Evolutionary conservation across 2,888 invertebrate species (phyloP), one percentile per base, ranked within the genome.

Genomic region (Pollenia angustigena): DNA sequence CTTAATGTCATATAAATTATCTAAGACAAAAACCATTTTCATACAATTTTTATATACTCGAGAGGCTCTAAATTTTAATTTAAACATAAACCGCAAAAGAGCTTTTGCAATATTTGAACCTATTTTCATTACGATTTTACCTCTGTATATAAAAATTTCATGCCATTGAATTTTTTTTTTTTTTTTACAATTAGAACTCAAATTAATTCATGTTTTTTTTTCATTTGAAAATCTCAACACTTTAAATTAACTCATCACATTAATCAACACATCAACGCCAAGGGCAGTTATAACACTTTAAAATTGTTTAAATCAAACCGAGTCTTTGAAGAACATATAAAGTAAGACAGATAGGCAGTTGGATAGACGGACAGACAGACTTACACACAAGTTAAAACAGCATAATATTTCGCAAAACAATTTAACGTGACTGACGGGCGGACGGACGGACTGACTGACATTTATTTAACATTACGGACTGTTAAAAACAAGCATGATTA

Each of bases 161-260:
- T 54, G 40, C 0, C 32, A 58, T 40, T 12, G 14, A 18, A 16
- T 11, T n/a, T 16, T 44, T 3, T 62, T n/a, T 3, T 62, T n/a
- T 1, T n/a, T 62, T 23, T 32, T 14, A n/a, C 1, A 23, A 60
- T n/a, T 71, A 80, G 44, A 71, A 71, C 60, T 79, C 23, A 50
- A 62, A 42, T 46, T 48, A 48, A 52, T 62, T 16, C n/a, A 62
- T 32, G 23, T 32, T 32, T 32, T 32, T 32, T 48, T 71, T 64
- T 79, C 42, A 18, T 72, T 80, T 72, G 52, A 58, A 78, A 76
- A 81, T 74, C 76, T 78, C 81, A 85, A 81, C 76, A 81, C 85
- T 81, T 85, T 82, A 85, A 85, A 85, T 85, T 85, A 85, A 85
- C 85, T 85, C 85, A 82, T 85, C 85, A 79, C 85, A 85, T 85